Percentiles rank a stretch among this genome's conserved stretches.
phyloP scores from a whole-genome alignment of 1,140 invertebrate genomes.

The Trigoniulus corallinus region DNA sequence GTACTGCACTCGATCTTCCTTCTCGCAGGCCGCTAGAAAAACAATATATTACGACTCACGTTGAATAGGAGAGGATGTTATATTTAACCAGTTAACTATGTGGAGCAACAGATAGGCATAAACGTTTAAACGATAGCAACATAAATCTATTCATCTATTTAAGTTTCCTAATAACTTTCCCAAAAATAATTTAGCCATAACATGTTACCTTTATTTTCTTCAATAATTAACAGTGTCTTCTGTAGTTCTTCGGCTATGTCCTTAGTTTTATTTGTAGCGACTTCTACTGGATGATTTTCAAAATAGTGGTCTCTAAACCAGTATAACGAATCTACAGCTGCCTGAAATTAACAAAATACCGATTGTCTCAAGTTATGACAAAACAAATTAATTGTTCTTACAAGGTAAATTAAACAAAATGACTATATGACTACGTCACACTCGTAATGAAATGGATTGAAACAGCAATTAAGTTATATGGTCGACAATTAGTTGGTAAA shows the following conservation, averaged over 20 bases:
- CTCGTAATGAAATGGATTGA: too few relatives aligned
- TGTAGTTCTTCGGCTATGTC: slow-evolving; percentile 47
- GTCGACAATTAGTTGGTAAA: too few relatives aligned
- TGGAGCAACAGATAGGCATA: too few relatives aligned
- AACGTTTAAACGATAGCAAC: too few relatives aligned
- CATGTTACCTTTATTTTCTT: slow-evolving; percentile 43
- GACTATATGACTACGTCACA: too few relatives aligned
- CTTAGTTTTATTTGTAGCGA: slow-evolving; percentile 43
- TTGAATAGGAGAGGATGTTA: neutral
- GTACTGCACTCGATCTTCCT: slow-evolving; percentile 38
- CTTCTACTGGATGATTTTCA: slow-evolving; percentile 48
- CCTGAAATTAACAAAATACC: slow-evolving; percentile 28
- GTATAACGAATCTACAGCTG: slow-evolving; percentile 46
- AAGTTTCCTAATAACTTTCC: too few relatives aligned
- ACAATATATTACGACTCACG: slow-evolving; percentile 5
- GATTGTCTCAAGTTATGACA: too few relatives aligned
- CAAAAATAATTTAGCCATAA: too few relatives aligned
- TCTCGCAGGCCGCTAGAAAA: slow-evolving; percentile 20
- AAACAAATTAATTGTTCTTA: too few relatives aligned
- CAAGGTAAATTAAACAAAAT: too few relatives aligned
- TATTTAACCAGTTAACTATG: neutral
- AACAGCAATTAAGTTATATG: too few relatives aligned
- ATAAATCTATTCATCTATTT: too few relatives aligned
- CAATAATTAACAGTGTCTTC: slow-evolving; percentile 41
- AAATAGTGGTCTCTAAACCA: slow-evolving; percentile 58